Evolutionary conservation across 2,888 invertebrate genomes (phyloP).

Genomic region (Poecilobothrus nobilitatus): DNA sequence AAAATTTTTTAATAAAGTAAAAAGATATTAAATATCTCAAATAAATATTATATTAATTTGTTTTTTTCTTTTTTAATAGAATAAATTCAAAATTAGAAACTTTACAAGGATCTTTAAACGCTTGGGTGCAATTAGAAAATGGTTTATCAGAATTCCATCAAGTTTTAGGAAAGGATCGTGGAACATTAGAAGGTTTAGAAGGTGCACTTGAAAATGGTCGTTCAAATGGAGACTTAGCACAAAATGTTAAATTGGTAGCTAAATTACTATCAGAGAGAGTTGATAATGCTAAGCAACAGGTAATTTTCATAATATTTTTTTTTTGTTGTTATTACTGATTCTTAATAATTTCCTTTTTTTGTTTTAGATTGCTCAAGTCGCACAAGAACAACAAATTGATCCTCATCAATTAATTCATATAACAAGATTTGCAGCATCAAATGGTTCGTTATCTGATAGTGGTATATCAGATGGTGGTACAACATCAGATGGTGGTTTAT

Average conservation of each 20-base stretch:
- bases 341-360: not conserved
- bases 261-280: constrained; percentile 43
- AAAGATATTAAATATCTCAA: not conserved
- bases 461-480: constrained; percentile 68
- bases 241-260: constrained; percentile 44
- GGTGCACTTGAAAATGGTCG: constrained; percentile 42
- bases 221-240: constrained; percentile 39
- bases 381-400: constrained; percentile 17
- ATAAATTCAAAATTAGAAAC: constrained; percentile 63
- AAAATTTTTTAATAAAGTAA: not conserved
- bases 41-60: not conserved
- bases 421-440: constrained; percentile 42
- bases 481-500: constrained; percentile 58
- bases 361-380: constrained; percentile 13
- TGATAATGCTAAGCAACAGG: constrained; percentile 41
- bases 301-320: constrained; percentile 18
- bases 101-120: constrained; percentile 60
- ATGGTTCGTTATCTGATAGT: constrained; percentile 61
- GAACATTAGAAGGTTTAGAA: constrained; percentile 41
- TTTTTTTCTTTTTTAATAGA: constrained; percentile 44
- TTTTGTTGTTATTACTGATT: no score
- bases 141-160: constrained; percentile 68
- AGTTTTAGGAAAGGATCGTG: constrained; percentile 61
- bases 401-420: constrained; percentile 23
- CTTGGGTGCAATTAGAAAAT: constrained; percentile 68